Conservation (phyloP, 30 jellyfish, hydroid and myxozoan genomes). For the Chrysaora quinquecirrha region DNA sequence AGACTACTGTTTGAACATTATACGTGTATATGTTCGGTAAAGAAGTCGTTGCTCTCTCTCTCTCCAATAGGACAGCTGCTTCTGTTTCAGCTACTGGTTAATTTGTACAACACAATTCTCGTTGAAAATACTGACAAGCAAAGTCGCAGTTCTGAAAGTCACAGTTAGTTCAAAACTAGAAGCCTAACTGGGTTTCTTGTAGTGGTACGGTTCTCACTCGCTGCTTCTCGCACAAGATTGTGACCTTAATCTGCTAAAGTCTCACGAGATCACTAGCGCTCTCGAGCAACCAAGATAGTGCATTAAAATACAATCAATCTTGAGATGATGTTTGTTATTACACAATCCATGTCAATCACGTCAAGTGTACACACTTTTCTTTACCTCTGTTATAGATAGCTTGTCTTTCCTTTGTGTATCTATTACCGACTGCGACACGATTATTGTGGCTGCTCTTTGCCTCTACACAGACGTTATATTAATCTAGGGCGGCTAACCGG, state of each 20-base stretch:
- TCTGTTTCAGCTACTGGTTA: background rate
- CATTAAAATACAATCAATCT: constrained; percentile 82
- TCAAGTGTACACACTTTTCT: constrained; percentile 76
- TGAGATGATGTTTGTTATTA: constrained; percentile 81
- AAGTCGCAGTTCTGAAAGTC: no score
- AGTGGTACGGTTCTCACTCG: background rate
- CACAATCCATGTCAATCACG: constrained; percentile 88
- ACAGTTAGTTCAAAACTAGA: no score
- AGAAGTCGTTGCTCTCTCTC: background rate
- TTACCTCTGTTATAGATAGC: constrained; percentile 72
- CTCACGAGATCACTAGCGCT: constrained; percentile 68
- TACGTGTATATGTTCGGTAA: background rate
- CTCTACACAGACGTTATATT: constrained; percentile 26
- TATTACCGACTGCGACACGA: constrained; percentile 75
- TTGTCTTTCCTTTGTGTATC: constrained; percentile 78
- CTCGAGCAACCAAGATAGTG: constrained; percentile 73
- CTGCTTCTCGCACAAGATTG: constrained; percentile 48
- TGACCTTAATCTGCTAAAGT: constrained; percentile 69
- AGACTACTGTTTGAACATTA: no score
- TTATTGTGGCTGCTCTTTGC: constrained; percentile 50
- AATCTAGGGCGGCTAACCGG: constrained; percentile 76
- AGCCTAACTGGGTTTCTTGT: background rate
- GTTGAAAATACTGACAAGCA: no score
- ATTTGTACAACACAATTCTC: no score
- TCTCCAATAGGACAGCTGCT: background rate